Evolutionary conservation across 1,140 invertebrate genomes (phyloP).

Genomic region (Octopus sinensis): DNA sequence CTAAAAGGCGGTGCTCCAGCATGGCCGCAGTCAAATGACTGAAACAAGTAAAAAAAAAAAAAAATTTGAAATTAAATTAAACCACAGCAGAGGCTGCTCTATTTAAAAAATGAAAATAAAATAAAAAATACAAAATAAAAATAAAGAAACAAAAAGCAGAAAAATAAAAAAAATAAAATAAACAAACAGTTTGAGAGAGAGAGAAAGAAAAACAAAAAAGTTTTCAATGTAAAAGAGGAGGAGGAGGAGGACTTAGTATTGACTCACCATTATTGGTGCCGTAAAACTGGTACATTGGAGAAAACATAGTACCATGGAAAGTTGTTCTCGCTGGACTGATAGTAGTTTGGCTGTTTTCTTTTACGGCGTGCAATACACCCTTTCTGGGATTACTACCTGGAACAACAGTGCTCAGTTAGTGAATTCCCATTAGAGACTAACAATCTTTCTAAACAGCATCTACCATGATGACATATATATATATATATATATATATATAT

Average conservation of each 20-base stretch:
- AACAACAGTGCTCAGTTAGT: background rate
- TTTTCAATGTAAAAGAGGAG: background rate
- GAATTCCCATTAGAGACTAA: background rate
- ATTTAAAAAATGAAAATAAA: no score
- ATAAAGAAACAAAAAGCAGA: no score
- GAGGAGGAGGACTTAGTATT: background rate
- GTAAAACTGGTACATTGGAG: constrained; percentile 31
- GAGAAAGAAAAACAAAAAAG: no score
- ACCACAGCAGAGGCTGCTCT: no score
- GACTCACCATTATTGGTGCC: background rate
- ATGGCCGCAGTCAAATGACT: no score
- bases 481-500: background rate
- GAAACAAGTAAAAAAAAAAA: no score
- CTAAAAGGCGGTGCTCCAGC: no score
- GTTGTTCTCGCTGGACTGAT: constrained; percentile 28
- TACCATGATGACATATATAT: background rate
- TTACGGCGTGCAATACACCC: constrained; percentile 14
- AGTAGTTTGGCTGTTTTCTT: constrained; percentile 24
- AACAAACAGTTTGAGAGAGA: no score
- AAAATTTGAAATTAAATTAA: no score
- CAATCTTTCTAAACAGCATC: background rate
- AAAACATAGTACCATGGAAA: constrained; percentile 34
- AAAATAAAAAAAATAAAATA: no score
- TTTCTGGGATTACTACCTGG: background rate
- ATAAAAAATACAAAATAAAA: no score